phyloP scores from a whole-genome alignment of 2,888 invertebrate genomes.

The Dusona sp. region DNA sequence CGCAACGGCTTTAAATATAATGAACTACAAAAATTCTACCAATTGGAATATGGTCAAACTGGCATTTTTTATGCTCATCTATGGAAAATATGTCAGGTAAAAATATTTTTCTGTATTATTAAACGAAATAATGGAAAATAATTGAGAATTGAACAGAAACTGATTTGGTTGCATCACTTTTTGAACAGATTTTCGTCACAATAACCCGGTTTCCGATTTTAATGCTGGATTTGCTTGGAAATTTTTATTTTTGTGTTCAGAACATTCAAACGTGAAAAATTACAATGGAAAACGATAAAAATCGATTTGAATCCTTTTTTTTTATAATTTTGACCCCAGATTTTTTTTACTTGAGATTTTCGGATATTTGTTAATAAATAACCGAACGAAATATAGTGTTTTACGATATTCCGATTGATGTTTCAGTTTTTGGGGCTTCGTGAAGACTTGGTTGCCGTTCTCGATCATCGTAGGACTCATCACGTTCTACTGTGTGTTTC shows the following conservation, averaged over 20 bases:
- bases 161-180: neutral
- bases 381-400: neutral
- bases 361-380: too few species aligned
- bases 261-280: neutral
- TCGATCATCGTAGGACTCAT: slow-evolving; percentile 83
- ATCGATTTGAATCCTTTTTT: neutral
- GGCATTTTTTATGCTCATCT: slow-evolving; percentile 90
- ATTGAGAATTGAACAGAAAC: neutral
- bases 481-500: slow-evolving; percentile 67
- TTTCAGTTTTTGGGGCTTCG: slow-evolving; percentile 88
- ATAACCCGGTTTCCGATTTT: too few species aligned
- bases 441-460: slow-evolving; percentile 96
- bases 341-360: neutral
- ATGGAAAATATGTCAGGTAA: slow-evolving; percentile 93
- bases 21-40: slow-evolving; percentile 92
- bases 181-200: neutral
- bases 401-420: slow-evolving; percentile 13
- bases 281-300: neutral
- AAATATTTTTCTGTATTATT: neutral
- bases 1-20: slow-evolving; percentile 95
- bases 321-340: neutral
- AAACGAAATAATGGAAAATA: neutral
- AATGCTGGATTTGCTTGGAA: neutral
- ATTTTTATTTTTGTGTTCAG: neutral
- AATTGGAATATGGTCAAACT: slow-evolving; percentile 98